A percentile compares a stretch with the other conserved stretches of the same genome.
These are phyloP conservation scores for Serripes groenlandicus DNA, from an alignment of 2,888 invertebrate genomes.

Conservation along the genomic window DNA sequence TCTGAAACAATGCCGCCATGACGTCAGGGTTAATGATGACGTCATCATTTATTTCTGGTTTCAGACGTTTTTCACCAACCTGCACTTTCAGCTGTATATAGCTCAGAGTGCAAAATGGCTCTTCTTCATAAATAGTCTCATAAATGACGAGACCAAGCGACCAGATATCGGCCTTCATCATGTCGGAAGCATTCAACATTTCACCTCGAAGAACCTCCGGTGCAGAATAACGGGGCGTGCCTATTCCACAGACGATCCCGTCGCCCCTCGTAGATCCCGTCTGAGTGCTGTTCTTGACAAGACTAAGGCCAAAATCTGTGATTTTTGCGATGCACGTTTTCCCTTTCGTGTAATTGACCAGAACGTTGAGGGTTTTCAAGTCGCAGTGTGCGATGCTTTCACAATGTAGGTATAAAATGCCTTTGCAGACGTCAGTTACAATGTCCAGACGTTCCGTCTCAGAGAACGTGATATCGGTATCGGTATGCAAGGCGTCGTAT, in stretches of 20 bases:
- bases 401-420: conserved; percentile 62
- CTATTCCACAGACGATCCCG: conserved; percentile 33
- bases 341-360: conserved; percentile 46
- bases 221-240: conserved; percentile 63
- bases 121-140: conserved; percentile 51
- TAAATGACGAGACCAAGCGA: conserved; percentile 48
- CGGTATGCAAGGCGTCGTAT: conserved; percentile 56
- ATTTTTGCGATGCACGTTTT: conserved; percentile 54
- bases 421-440: conserved; percentile 44
- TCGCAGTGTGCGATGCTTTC: conserved; percentile 67
- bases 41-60: conserved; percentile 38
- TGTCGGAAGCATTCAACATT: conserved; percentile 14
- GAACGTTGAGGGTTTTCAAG: conserved; percentile 66
- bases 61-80: conserved; percentile 47
- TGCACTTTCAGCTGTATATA: conserved; percentile 54
- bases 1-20: too few species aligned
- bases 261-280: conserved; percentile 20
- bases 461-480: conserved; percentile 41
- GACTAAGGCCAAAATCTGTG: conserved; percentile 69
- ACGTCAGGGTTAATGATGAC: too few species aligned
- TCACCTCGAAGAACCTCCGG: conserved; percentile 63
- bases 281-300: conserved; percentile 58
- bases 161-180: conserved; percentile 56
- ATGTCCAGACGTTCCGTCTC: conserved; percentile 58
- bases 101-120: conserved; percentile 58